A percentile compares a stretch with the other conserved stretches of the same genome.
phyloP scores from a whole-genome alignment of 2,797 vertebrate genomes.

The Lagorchestes hirsutus region DNA sequence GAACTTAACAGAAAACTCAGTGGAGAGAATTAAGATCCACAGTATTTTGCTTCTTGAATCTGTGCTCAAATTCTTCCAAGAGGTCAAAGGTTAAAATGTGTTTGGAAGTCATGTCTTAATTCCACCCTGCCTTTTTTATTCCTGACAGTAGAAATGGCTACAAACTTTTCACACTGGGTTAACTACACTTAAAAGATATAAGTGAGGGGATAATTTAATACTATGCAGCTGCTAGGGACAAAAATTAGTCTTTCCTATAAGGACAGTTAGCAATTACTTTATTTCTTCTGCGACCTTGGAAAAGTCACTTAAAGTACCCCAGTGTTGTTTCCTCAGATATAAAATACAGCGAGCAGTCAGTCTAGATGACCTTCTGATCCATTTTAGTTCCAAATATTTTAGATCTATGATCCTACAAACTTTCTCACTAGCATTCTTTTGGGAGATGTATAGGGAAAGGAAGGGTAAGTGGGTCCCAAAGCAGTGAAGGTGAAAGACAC shows the following conservation, averaged over 20 bases:
- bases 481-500: neutral
- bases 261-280: constrained; percentile 21
- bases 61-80: constrained; percentile 56
- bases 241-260: constrained; percentile 49
- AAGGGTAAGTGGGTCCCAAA: neutral
- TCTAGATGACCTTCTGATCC: neutral
- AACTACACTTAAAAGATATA: constrained; percentile 37
- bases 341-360: neutral
- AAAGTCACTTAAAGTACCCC: neutral
- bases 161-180: constrained; percentile 31
- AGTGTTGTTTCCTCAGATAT: neutral
- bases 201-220: constrained; percentile 15
- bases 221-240: constrained; percentile 13
- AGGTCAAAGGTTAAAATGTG: constrained; percentile 37
- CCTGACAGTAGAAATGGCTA: constrained; percentile 4
- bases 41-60: constrained; percentile 22
- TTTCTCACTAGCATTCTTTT: neutral
- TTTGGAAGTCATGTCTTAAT: constrained; percentile 43
- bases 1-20: constrained; percentile 40
- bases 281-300: neutral
- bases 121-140: constrained; percentile 1
- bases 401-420: neutral
- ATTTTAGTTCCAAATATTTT: neutral
- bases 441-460: neutral
- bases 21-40: constrained; percentile 21